Evolutionary conservation across 2,888 invertebrate species (phyloP).

Genomic region (Thelaira solivaga): DNA sequence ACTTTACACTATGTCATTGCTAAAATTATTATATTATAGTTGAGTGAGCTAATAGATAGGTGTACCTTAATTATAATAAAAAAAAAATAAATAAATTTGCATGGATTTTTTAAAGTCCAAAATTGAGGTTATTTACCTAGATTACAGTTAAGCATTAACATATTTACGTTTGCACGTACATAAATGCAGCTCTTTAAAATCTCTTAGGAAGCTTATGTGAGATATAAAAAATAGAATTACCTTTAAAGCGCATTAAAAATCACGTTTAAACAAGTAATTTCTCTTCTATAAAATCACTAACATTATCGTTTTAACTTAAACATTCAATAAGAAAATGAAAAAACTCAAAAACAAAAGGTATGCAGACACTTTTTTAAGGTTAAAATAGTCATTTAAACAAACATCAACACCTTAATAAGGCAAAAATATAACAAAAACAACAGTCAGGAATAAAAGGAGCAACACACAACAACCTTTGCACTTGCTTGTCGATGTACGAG

Average conservation of each 20-base stretch:
- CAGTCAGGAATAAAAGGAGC: neutral
- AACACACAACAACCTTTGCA: slow-evolving; percentile 6
- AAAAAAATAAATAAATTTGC: no score
- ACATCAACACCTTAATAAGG: slow-evolving; percentile 56
- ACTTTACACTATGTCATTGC: no score
- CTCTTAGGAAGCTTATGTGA: neutral
- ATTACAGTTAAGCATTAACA: no score
- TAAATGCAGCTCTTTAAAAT: no score
- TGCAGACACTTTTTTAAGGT: slow-evolving; percentile 47
- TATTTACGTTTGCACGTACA: no score
- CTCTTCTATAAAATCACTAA: neutral
- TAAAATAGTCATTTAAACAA: slow-evolving; percentile 56
- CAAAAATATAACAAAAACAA: slow-evolving; percentile 9
- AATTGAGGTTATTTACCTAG: no score
- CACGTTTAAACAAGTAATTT: neutral
- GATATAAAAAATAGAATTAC: neutral
- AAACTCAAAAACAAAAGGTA: neutral
- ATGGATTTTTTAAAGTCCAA: no score
- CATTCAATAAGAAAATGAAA: neutral
- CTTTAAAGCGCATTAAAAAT: neutral
- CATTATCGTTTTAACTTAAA: neutral
- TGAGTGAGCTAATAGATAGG: no score
- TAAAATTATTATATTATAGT: no score
- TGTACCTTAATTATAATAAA: no score
- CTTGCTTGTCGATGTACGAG: neutral